phyloP scores from a whole-genome alignment of 2,797 vertebrate species.

The Fringilla coelebs region DNA sequence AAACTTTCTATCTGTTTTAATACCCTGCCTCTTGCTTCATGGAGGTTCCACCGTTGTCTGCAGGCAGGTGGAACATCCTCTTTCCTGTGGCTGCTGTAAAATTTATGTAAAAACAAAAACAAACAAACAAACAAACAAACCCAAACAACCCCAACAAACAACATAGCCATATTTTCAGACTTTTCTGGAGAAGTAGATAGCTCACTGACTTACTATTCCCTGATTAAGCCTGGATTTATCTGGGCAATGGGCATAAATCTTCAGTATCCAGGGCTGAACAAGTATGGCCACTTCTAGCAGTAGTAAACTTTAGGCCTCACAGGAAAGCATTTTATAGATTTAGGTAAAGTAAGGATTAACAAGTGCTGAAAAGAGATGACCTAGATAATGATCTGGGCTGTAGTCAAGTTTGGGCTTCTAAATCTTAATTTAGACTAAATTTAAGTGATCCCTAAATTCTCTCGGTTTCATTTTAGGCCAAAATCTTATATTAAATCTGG shows the following conservation, averaged over 20 bases:
- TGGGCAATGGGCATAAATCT: neutral
- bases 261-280: neutral
- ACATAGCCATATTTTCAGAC: neutral
- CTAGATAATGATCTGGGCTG: neutral
- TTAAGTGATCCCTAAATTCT: neutral
- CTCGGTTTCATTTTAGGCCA: neutral
- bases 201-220: neutral
- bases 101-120: neutral
- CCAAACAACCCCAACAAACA: neutral
- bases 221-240: neutral
- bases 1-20: neutral
- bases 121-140: too few relatives aligned
- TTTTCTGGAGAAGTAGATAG: neutral
- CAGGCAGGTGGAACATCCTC: neutral
- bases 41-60: fast-evolving
- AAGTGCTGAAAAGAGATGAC: neutral
- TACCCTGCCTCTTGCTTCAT: neutral
- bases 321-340: neutral
- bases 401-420: neutral
- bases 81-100: neutral
- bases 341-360: neutral
- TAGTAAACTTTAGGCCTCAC: neutral
- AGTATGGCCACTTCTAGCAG: neutral
- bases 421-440: neutral
- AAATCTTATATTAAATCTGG: neutral